Conservation (phyloP, 1,140 invertebrate genomes). For the Dinoponera quadriceps region DNA sequence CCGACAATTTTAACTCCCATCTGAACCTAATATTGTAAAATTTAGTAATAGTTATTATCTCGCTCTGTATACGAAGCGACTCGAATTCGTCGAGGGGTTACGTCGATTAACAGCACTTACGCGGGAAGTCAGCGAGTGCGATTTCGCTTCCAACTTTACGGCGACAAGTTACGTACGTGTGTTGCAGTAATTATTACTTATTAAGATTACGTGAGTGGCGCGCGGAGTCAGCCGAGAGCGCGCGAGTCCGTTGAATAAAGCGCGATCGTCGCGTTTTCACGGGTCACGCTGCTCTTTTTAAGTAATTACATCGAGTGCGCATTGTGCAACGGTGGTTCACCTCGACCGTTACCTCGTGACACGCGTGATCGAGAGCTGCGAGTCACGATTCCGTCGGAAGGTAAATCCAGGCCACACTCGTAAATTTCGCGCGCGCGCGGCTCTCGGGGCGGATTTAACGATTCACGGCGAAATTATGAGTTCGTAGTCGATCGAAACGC, state of each 20-base stretch:
- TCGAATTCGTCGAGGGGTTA: too few species aligned
- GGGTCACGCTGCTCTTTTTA: constrained; percentile 28
- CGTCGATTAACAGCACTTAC: too few species aligned
- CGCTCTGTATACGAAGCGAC: too few species aligned
- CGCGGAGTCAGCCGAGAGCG: background rate
- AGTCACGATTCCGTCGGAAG: constrained; percentile 40
- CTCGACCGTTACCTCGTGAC: constrained; percentile 42
- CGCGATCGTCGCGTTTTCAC: background rate
- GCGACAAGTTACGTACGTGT: background rate
- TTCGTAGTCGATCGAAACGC: background rate
- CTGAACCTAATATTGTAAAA: too few species aligned
- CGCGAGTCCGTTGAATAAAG: background rate
- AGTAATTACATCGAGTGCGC: constrained; percentile 28
- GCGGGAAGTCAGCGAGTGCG: background rate
- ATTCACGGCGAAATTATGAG: constrained; percentile 49
- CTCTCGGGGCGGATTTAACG: constrained; percentile 3
- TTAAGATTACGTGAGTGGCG: background rate
- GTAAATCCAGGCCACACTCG: constrained; percentile 38
- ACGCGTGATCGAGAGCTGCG: constrained; percentile 44
- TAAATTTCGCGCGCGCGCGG: constrained; percentile 33
- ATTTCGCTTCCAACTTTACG: background rate
- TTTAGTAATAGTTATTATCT: too few species aligned
- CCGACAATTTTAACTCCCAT: too few species aligned
- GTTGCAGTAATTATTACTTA: background rate
- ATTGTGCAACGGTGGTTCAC: constrained; percentile 39